Conservation (phyloP, 92 coral and sea anemone species). For the Phymanthus crucifer region DNA sequence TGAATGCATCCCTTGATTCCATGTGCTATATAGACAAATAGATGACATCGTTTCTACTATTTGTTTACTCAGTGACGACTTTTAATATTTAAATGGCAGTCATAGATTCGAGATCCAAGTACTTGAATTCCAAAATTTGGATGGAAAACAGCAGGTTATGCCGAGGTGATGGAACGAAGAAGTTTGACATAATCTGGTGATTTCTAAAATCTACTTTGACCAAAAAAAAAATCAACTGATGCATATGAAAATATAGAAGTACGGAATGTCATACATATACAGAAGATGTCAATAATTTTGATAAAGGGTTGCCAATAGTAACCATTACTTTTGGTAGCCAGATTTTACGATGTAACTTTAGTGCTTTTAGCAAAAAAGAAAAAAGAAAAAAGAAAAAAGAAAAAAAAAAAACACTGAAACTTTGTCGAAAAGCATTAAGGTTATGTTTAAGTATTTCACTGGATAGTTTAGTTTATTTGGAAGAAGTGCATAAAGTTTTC, state of each 20-base stretch:
- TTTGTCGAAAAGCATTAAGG: background rate
- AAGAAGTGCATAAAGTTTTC: background rate
- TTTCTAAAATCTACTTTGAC: too few relatives aligned
- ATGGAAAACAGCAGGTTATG: background rate
- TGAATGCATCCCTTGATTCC: background rate
- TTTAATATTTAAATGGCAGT: background rate
- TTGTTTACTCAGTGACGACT: background rate
- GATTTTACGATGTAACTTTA: background rate
- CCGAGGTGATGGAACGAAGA: background rate
- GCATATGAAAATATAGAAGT: background rate
- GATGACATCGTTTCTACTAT: background rate
- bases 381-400: too few relatives aligned
- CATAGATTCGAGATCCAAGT: background rate
- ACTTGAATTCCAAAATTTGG: background rate
- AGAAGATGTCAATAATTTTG: background rate
- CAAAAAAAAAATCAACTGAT: too few relatives aligned
- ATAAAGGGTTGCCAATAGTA: background rate
- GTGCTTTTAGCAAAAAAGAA: background rate
- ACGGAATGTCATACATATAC: background rate
- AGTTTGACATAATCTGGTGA: too few relatives aligned
- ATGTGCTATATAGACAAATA: background rate
- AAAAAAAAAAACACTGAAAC: too few relatives aligned
- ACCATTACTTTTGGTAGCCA: background rate
- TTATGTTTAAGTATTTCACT: background rate
- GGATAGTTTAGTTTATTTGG: background rate